phyloP scores from a whole-genome alignment of 92 coral and sea anemone genomes.

The Epizoanthus stellaris region DNA sequence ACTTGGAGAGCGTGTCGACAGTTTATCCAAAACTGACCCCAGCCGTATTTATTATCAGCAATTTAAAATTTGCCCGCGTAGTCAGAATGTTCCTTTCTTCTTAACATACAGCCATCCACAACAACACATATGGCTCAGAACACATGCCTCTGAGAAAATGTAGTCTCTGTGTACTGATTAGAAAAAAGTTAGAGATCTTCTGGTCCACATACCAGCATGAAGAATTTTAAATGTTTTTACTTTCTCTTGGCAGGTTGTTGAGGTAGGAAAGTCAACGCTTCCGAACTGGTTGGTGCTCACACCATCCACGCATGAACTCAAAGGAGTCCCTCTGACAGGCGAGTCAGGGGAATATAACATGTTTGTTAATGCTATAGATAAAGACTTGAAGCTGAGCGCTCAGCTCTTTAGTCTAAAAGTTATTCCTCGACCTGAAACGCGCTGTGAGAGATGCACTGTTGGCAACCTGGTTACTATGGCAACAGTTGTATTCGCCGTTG shows the following conservation, averaged over 20 bases:
- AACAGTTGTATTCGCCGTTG: constrained; percentile 5
- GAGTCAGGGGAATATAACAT: constrained; percentile 3
- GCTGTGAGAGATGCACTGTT: background rate
- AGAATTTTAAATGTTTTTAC: too few species aligned
- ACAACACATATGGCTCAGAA: too few species aligned
- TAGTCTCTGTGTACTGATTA: too few species aligned
- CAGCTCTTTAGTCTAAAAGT: constrained; percentile 14
- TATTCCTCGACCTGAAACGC: background rate
- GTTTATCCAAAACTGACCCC: too few species aligned
- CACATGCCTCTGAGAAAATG: too few species aligned
- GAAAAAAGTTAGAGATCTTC: too few species aligned
- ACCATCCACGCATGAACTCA: constrained; percentile 7
- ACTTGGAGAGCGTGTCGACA: too few species aligned
- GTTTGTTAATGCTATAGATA: background rate
- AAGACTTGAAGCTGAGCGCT: background rate
- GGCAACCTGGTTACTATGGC: constrained; percentile 25
- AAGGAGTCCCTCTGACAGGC: constrained; percentile 21
- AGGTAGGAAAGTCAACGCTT: background rate
- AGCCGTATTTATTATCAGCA: too few species aligned
- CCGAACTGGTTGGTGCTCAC: constrained; percentile 5
- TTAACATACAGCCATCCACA: too few species aligned
- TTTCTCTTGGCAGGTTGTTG: constrained; percentile 11
- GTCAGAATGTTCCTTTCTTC: too few species aligned
- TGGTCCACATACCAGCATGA: too few species aligned
- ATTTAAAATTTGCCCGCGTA: too few species aligned